Percentiles rank a stretch among this genome's conserved stretches.
phyloP scores from a whole-genome alignment of 2,113 vertebrate genomes.

The Laticauda colubrina region DNA sequence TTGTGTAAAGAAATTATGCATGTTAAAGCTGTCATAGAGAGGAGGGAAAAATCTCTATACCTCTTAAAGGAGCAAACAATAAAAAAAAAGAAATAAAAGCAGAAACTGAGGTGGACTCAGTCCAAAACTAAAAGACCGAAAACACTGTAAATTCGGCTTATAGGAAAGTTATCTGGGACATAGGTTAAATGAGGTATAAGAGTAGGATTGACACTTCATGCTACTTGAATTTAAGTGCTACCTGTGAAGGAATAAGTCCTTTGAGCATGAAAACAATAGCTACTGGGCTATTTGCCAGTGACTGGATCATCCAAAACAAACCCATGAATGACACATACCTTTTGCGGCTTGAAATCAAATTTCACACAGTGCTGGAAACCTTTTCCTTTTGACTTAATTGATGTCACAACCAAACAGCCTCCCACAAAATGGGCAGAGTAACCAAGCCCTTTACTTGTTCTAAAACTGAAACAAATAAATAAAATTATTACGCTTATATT shows the following conservation, averaged over 20 bases:
- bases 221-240: neutral
- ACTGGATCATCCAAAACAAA: neutral
- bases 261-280: neutral
- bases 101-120: neutral
- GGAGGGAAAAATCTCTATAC: neutral
- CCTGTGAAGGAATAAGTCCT: neutral
- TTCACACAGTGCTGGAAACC: conserved; percentile 99
- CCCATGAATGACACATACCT: conserved; percentile 72
- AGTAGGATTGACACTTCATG: neutral
- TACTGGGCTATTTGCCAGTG: neutral
- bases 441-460: conserved; percentile 95
- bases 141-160: neutral
- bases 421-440: conserved; percentile 98
- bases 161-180: neutral
- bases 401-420: conserved; percentile 94
- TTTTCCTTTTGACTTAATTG: conserved; percentile 97
- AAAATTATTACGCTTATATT: conserved; percentile 1
- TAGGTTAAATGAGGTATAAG: neutral
- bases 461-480: conserved; percentile 79
- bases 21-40: neutral
- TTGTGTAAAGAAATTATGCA: neutral
- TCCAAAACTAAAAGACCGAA: neutral
- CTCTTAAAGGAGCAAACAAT: neutral
- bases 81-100: neutral
- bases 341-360: conserved; percentile 98